Conservation (phyloP, 2,797 vertebrate genomes). For the Enteromius fasciolatus region DNA sequence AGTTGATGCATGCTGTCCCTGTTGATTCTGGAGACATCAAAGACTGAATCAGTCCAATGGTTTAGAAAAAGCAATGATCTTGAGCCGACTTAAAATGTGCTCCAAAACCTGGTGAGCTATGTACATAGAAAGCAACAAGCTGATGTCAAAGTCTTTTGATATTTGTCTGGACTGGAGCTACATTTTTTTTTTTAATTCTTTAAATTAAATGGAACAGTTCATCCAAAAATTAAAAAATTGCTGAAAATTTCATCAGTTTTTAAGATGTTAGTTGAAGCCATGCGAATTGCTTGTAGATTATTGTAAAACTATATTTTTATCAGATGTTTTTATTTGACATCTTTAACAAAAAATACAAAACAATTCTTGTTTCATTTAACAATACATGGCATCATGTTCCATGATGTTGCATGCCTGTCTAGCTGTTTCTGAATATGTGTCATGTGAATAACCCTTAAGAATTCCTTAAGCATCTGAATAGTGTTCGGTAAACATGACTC, state of each 20-base stretch:
- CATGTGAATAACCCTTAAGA: neutral
- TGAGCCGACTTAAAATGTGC: neutral
- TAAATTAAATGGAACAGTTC: neutral
- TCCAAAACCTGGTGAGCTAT: neutral
- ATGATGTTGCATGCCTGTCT: neutral
- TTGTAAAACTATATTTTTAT: neutral
- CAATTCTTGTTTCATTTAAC: neutral
- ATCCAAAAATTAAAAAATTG: neutral
- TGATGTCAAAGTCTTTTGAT: neutral
- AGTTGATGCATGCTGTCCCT: neutral
- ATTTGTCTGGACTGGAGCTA: neutral
- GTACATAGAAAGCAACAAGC: neutral
- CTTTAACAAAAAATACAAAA: neutral
- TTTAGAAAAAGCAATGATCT: conserved; percentile 1
- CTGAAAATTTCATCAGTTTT: neutral
- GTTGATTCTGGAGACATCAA: neutral
- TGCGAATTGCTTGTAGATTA: neutral
- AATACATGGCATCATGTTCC: neutral
- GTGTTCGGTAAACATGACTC: neutral
- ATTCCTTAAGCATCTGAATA: neutral
- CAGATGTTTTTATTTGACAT: too few relatives aligned
- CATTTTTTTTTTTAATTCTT: neutral
- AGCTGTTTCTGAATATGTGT: neutral
- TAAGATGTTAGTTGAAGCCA: neutral
- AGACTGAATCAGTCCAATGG: neutral